These are phyloP conservation scores for Lycaena phlaeas DNA, from an alignment of 2,888 invertebrate species.

Conservation along the genomic window DNA sequence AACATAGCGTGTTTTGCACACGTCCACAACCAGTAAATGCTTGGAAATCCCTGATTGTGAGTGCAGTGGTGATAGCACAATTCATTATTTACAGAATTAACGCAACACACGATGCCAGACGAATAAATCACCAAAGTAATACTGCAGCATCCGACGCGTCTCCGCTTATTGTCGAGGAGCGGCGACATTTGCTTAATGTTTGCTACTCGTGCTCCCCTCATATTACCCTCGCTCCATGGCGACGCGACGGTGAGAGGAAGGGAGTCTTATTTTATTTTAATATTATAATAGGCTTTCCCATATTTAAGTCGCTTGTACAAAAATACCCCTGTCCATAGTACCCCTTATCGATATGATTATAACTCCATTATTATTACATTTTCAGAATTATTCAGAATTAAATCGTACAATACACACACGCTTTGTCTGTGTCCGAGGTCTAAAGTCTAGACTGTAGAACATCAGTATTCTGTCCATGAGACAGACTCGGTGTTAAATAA, in stretches of 20 bases:
- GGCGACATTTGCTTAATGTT: conserved; percentile 41
- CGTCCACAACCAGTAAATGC: background rate
- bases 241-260: conserved; percentile 18
- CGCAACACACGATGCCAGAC: conserved; percentile 57
- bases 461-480: too few species aligned
- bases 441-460: too few species aligned
- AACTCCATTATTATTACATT: too few species aligned
- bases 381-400: too few species aligned
- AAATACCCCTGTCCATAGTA: too few species aligned
- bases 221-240: conserved; percentile 26
- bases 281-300: conserved; percentile 1
- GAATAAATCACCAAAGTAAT: conserved; percentile 65
- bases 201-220: conserved; percentile 22
- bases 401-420: too few species aligned
- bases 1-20: background rate
- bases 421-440: too few species aligned
- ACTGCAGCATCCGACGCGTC: conserved; percentile 62
- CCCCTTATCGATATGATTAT: too few species aligned
- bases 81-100: conserved; percentile 56
- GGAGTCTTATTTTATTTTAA: conserved; percentile 4
- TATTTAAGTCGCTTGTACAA: too few species aligned
- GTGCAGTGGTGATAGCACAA: conserved; percentile 28
- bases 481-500: too few species aligned
- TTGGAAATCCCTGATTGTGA: conserved; percentile 8
- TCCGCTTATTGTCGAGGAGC: conserved; percentile 40